Evolutionary conservation across 2,888 invertebrate species (phyloP).

Genomic region (Stegophylla sp.): DNA sequence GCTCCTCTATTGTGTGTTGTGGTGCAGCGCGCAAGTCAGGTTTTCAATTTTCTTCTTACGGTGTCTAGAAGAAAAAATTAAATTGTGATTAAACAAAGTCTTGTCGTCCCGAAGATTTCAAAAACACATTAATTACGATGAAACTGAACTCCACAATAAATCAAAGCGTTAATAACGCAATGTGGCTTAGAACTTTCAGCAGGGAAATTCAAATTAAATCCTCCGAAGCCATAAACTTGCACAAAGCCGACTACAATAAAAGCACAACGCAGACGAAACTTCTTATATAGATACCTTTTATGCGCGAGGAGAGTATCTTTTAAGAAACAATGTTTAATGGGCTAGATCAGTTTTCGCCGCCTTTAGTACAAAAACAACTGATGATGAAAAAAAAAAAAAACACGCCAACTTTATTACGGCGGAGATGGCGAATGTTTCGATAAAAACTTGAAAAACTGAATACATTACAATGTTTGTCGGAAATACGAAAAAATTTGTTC

Average conservation of each 20-base stretch:
- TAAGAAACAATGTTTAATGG: slow-evolving; percentile 50
- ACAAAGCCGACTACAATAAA: slow-evolving; percentile 52
- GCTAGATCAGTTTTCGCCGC: slow-evolving; percentile 46
- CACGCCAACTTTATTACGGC: slow-evolving; percentile 39
- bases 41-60: slow-evolving; percentile 8
- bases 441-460: slow-evolving; percentile 36
- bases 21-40: neutral
- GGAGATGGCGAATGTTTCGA: slow-evolving; percentile 5
- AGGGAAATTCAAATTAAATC: slow-evolving; percentile 56
- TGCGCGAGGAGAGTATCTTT: slow-evolving; percentile 34
- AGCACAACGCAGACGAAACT: slow-evolving; percentile 38
- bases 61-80: neutral
- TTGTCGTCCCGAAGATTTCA: slow-evolving; percentile 30
- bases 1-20: neutral
- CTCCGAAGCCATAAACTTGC: slow-evolving; percentile 51
- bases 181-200: slow-evolving; percentile 45
- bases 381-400: slow-evolving; percentile 44
- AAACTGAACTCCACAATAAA: slow-evolving; percentile 47
- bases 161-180: slow-evolving; percentile 56
- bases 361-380: slow-evolving; percentile 14
- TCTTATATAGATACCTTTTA: slow-evolving; percentile 51
- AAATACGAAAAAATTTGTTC: slow-evolving; percentile 4
- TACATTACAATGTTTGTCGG: slow-evolving; percentile 15
- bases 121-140: slow-evolving; percentile 48
- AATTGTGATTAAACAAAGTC: slow-evolving; percentile 13